Base-by-base conservation (phyloP, 2,888 invertebrate species). In the Lepeophtheirus nordmannii region DNA sequence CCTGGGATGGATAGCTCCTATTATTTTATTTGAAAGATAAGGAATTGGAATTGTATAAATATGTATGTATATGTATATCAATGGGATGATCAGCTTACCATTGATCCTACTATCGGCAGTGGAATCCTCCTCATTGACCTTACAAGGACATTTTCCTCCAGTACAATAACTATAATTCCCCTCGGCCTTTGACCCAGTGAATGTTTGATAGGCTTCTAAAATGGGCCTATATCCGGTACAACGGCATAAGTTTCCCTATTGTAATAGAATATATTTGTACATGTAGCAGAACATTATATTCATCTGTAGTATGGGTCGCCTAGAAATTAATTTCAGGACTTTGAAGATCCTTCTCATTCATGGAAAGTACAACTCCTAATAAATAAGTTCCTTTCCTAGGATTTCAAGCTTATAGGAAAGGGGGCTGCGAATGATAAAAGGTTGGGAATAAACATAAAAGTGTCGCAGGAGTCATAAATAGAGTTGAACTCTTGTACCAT, bases 191-290 rank as follows among this genome's bases (percentile, higher is more conserved):
- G n/a, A 5, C 30, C 65, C 59, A 23, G 71, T 70, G 71, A 92
- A 89, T 0, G 88, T 86, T 76, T 83, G 85, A 72, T 85, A 90
- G 0, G 89, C 91, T 75, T 93, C 91, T 60, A 93, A 82, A 67
- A 94, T 94, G 0, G 94, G 88, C 70, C 94, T 81, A 72, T 94
- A 94, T 0, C 94, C 94, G 0, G 94, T 94, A 74, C 94, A 94
- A 68, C 94, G 82, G 72, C 93, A 94, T 11, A 94, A 78, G 71
- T 83, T 82, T n/a, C 82, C 82, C 66, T 66, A 17, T 30, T 7
- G 30, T 30, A 30, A 30, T 30, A 30, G 7, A 5, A 30, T 30
- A 30, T 30, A 30, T 5, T 30, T 30, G 7, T 2, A 30, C 30
- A 30, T 30, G 30, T n/a, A n/a, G 7, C 7, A 30, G 7, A 30